phyloP scores from a whole-genome alignment of 2,113 vertebrate genomes.

The Aramus guarauna region DNA sequence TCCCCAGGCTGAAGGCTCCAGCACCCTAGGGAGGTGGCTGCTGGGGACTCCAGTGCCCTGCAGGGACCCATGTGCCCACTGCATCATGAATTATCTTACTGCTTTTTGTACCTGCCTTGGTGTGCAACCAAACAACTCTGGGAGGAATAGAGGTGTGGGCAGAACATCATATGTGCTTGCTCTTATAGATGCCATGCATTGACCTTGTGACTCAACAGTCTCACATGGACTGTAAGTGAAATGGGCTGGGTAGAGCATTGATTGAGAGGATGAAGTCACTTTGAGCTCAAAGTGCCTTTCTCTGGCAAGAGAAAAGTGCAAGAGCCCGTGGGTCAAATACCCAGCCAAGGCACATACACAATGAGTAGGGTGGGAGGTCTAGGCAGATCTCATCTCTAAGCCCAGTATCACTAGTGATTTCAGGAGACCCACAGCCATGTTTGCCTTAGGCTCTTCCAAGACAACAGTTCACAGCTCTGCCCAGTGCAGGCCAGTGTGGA shows the following conservation, averaged over 20 bases:
- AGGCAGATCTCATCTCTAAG: neutral
- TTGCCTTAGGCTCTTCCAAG: neutral
- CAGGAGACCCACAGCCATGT: neutral
- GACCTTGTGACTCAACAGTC: neutral
- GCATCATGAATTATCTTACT: neutral
- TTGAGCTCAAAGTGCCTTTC: neutral
- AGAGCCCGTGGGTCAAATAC: neutral
- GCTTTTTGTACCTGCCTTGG: neutral
- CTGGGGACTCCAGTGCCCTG: neutral
- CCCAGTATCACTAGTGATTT: neutral
- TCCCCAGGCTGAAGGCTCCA: neutral
- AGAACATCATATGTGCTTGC: neutral
- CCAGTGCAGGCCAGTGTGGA: neutral
- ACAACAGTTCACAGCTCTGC: neutral
- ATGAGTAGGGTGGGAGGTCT: rapidly evolving
- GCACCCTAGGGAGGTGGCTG: neutral
- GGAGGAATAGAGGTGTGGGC: neutral
- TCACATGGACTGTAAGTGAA: neutral
- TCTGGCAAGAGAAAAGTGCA: neutral
- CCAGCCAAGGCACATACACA: neutral
- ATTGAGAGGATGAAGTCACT: neutral
- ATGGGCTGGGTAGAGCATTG: neutral
- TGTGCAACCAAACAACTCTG: neutral
- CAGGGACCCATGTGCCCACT: neutral
- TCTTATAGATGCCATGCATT: neutral